Conservation (phyloP, 1,140 invertebrate species). For the Sycophila sp. region DNA sequence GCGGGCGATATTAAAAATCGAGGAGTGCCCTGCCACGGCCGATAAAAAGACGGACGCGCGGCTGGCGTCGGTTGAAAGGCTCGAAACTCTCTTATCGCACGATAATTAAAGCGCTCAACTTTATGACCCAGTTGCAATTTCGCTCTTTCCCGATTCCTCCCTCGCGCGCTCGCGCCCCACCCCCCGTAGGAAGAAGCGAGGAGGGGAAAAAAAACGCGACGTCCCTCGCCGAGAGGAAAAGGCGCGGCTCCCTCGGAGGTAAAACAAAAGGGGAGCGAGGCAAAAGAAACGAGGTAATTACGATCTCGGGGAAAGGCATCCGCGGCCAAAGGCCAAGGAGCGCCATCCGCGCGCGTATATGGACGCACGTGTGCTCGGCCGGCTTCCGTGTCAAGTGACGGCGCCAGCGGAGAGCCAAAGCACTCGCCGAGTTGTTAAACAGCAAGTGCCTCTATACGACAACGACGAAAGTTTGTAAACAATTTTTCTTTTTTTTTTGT, state of each 20-base stretch:
- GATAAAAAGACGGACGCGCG: neutral
- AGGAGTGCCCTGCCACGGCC: too few relatives aligned
- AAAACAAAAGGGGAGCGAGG: conserved; percentile 7
- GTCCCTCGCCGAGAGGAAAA: neutral
- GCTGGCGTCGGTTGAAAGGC: neutral
- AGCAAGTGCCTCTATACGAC: neutral
- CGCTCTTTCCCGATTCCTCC: neutral
- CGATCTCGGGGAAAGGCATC: neutral
- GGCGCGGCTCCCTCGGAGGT: too few relatives aligned
- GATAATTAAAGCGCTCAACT: conserved; percentile 21
- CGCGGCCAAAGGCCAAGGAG: neutral
- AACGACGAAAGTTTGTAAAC: neutral
- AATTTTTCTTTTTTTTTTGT: too few relatives aligned
- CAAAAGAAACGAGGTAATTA: conserved; percentile 28
- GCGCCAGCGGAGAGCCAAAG: neutral
- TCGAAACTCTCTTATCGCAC: neutral
- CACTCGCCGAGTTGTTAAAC: neutral
- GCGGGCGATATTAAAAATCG: too few relatives aligned
- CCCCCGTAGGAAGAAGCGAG: neutral
- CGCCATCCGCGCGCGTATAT: neutral
- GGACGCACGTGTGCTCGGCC: neutral
- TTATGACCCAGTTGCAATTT: conserved; percentile 6
- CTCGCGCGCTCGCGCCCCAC: neutral
- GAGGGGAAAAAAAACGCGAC: neutral
- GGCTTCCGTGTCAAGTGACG: conserved; percentile 15